Evolutionary conservation across 1,140 invertebrate species (phyloP), one percentile per base, ranked within the genome.

Genomic region (Gryon sp.): DNA sequence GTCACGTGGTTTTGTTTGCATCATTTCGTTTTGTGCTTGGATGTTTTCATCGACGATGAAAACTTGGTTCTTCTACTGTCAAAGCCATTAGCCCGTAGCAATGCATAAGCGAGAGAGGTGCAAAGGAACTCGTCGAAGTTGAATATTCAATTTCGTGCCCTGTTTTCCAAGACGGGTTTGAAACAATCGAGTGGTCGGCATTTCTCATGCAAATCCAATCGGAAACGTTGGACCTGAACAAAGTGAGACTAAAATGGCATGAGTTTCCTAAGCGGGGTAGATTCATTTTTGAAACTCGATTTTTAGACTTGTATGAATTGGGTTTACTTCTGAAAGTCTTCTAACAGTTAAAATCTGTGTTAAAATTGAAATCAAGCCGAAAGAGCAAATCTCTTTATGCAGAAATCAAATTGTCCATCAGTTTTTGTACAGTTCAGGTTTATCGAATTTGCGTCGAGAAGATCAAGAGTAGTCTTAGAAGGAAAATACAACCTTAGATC

Each of bases 141-240:
- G 52, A 68, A 57, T 57, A 57, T 48, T 57, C 63, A 57, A 55
- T 32, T 57, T 11, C 11, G 14, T 20, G 5, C 15, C 30, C 9
- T 40, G 50, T 48, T 48, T 28, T 22, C 26, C 12, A 16, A 41
- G n/a, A 8, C 1, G 7, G 40, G 11, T 22, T 32, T 32, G 16
- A 22, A 45, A 40, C 65, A 43, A 57, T 68, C 32, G 34, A 41
- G 43, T 34, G 36, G 30, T 50, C 26, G 5, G 9, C 20, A 53
- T 70, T 70, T 70, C 55, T 53, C 48, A 62, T 70, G 55, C 55
- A 70, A 70, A 70, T 70, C 53, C 36, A 52, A 69, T 59, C 34
- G 52, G n/a, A 57, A 36, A 26, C 7, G 48, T 60, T 48, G 16
- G 16, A 46, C 19, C 14, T 19, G 40, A 22, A 41, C 41, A 18